Conservation (phyloP, 2,888 invertebrate species). For the Scaeva pyrastri region DNA sequence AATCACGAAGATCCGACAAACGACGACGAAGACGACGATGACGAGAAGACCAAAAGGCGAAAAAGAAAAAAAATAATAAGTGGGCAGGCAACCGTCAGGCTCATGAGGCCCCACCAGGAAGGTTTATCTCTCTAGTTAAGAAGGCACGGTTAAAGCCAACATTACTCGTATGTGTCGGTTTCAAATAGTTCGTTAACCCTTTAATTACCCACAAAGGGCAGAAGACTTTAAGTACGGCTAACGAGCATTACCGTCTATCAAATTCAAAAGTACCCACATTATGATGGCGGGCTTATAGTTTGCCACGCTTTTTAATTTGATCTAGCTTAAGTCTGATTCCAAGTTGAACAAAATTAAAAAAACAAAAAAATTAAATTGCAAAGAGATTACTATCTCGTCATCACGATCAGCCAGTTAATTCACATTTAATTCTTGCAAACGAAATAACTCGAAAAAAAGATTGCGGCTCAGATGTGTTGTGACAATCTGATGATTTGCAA, state of each 20-base stretch:
- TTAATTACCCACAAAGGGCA: conserved; percentile 20
- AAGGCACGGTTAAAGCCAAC: conserved; percentile 8
- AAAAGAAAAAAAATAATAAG: not conserved
- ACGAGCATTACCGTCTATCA: conserved; percentile 6
- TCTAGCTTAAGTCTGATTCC: not conserved
- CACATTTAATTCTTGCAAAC: conserved; percentile 6
- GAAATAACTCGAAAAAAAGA: not conserved
- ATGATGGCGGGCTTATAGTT: not conserved
- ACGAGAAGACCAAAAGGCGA: not conserved
- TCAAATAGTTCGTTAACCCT: conserved; percentile 9
- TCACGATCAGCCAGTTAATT: conserved; percentile 13
- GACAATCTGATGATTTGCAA: not conserved
- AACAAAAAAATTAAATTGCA: not conserved
- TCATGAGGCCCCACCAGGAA: not conserved
- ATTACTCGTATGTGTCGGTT: not conserved
- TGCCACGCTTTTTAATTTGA: conserved; percentile 1
- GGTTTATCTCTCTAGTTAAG: conserved; percentile 29
- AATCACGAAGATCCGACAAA: conserved; percentile 4
- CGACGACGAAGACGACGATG: not conserved
- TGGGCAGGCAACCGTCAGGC: not conserved
- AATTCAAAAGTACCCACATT: not conserved
- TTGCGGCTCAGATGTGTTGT: not conserved
- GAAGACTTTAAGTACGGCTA: conserved; percentile 7
- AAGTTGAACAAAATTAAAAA: not conserved
- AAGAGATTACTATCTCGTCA: conserved; percentile 5